These are phyloP conservation scores for Euspilapteryx auroguttella DNA, from an alignment of 2,888 invertebrate genomes.

Conservation along the genomic window DNA sequence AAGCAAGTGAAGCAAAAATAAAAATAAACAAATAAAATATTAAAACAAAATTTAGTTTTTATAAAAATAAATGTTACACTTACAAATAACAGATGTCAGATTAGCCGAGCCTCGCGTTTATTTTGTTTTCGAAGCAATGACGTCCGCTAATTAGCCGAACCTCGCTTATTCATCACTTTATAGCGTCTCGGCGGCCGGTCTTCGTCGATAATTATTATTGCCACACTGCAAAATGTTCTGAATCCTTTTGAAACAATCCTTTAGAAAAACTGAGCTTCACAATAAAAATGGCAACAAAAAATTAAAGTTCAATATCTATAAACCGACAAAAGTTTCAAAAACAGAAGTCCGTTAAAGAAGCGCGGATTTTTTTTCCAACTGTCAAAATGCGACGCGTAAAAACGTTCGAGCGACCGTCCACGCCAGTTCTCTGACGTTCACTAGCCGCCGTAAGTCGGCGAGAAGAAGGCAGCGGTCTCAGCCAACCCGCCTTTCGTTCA, in stretches of 20 bases:
- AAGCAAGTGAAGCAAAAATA: too few species aligned
- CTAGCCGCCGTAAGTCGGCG: conserved; percentile 55
- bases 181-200: conserved; percentile 46
- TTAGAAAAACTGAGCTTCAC: neutral
- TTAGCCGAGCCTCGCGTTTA: conserved; percentile 12
- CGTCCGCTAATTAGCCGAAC: conserved; percentile 52
- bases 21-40: too few species aligned
- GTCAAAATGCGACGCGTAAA: conserved; percentile 29
- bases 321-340: conserved; percentile 19
- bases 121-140: conserved; percentile 48
- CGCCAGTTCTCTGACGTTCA: conserved; percentile 55
- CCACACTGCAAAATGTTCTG: conserved; percentile 30
- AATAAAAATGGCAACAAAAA: neutral
- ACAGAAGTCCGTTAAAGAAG: conserved; percentile 33
- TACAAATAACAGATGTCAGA: conserved; percentile 25
- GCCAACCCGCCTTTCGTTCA: conserved; percentile 54
- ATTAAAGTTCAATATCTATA: neutral
- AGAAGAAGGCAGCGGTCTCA: conserved; percentile 59
- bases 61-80: conserved; percentile 17
- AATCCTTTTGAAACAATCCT: conserved; percentile 3
- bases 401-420: conserved; percentile 37
- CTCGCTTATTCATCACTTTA: conserved; percentile 59
- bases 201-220: conserved; percentile 32
- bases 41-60: conserved; percentile 3
- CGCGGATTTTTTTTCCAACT: conserved; percentile 35